These are phyloP conservation scores for Fabriciana adippe DNA, from an alignment of 2,888 invertebrate genomes.

Conservation along the genomic window DNA sequence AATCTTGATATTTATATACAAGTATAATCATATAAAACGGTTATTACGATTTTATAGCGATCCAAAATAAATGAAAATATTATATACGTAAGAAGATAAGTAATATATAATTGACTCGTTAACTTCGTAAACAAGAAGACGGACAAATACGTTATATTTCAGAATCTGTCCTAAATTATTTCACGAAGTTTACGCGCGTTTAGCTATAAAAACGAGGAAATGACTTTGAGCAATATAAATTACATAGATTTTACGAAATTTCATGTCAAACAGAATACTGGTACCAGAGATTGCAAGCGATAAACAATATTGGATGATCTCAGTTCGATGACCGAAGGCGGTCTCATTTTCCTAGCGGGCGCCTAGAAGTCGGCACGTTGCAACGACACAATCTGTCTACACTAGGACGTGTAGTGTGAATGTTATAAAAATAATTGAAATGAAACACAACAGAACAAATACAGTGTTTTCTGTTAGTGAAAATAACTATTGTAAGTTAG, in stretches of 20 bases:
- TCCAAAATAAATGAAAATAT: too few relatives aligned
- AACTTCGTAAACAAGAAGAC: too few relatives aligned
- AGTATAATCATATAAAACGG: too few relatives aligned
- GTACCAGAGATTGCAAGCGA: conserved; percentile 28
- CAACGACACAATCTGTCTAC: conserved; percentile 22
- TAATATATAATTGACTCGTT: too few relatives aligned
- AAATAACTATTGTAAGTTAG: neutral
- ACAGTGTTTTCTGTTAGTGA: neutral
- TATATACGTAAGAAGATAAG: too few relatives aligned
- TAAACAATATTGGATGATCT: conserved; percentile 27
- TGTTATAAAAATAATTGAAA: conserved; percentile 12
- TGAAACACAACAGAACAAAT: conserved; percentile 1
- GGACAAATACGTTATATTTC: neutral
- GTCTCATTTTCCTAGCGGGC: conserved; percentile 31
- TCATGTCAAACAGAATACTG: conserved; percentile 13
- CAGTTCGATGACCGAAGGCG: conserved; percentile 31
- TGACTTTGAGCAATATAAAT: conserved; percentile 18
- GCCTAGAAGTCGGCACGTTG: conserved; percentile 34
- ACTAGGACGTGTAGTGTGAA: conserved; percentile 12
- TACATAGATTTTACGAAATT: conserved; percentile 13
- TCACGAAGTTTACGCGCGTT: neutral
- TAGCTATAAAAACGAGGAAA: conserved; percentile 19
- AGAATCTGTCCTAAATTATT: neutral
- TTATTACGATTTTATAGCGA: too few relatives aligned
- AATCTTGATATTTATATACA: too few relatives aligned